These are phyloP conservation scores for Cyprinodon diabolis DNA, from an alignment of 2,797 vertebrate species.

Conservation along the genomic window DNA sequence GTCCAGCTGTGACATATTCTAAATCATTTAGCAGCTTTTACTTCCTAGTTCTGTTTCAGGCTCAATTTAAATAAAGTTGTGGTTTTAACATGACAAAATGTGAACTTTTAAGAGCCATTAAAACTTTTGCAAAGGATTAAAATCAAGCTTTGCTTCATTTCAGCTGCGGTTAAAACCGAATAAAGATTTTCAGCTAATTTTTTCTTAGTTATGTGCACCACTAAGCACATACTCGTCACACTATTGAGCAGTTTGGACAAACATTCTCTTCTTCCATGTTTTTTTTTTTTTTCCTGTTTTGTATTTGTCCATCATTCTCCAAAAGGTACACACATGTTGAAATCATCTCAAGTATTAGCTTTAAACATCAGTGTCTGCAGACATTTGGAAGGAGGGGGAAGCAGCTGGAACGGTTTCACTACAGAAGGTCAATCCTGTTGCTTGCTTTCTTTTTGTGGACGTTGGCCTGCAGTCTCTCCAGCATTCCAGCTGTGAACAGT, in stretches of 20 bases:
- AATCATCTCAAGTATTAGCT: conserved; percentile 67
- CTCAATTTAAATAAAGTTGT: background rate
- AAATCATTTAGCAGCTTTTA: too few relatives aligned
- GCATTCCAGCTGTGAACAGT: conserved; percentile 59
- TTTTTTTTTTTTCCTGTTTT: background rate
- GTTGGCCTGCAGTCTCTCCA: conserved; percentile 45
- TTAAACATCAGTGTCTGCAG: conserved; percentile 55
- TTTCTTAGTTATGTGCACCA: conserved; percentile 38
- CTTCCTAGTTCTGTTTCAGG: too few relatives aligned
- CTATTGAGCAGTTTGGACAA: conserved; percentile 46
- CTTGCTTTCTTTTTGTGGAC: conserved; percentile 55
- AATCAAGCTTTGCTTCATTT: conserved; percentile 3
- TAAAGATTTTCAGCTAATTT: conserved; percentile 31
- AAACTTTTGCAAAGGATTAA: background rate
- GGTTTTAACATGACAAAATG: background rate
- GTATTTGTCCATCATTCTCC: conserved; percentile 9
- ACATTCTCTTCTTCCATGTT: background rate
- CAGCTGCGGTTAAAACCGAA: background rate
- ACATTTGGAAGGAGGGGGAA: conserved; percentile 30
- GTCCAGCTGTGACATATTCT: background rate
- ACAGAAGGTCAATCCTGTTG: conserved; percentile 59
- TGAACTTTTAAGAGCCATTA: background rate
- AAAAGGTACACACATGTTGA: conserved; percentile 53
- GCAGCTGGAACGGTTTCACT: conserved; percentile 52
- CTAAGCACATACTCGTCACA: conserved; percentile 40